Evolutionary conservation across 2,113 vertebrate species (phyloP).

Genomic region (Carollia perspicillata): DNA sequence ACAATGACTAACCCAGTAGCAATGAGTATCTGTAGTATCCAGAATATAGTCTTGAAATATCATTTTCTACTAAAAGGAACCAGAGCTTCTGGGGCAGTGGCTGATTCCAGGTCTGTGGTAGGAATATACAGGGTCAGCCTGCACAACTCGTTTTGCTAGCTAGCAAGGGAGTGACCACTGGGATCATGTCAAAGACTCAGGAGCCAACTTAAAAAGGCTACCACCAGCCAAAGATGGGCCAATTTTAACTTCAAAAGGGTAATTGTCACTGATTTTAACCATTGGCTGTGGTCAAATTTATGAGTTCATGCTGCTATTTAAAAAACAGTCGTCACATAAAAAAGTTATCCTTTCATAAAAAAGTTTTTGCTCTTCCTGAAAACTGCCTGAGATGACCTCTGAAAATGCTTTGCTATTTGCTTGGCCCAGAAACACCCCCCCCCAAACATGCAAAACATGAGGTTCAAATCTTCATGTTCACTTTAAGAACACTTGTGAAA

Average conservation of each 20-base stretch:
- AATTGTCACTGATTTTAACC: not conserved
- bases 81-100: not conserved
- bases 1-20: not conserved
- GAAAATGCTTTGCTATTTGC: not conserved
- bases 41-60: not conserved
- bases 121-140: not conserved
- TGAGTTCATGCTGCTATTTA: not conserved
- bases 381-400: not conserved
- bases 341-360: not conserved
- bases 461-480: not conserved
- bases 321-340: not conserved
- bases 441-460: not conserved
- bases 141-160: not conserved
- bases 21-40: not conserved
- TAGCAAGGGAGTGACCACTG: not conserved
- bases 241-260: not conserved
- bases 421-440: not conserved
- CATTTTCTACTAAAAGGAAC: not conserved
- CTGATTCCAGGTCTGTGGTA: not conserved
- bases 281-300: not conserved
- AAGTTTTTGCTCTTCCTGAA: not conserved
- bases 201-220: not conserved
- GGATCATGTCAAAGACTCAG: not conserved
- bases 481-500: not conserved
- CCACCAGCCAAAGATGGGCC: not conserved